Base-by-base conservation (phyloP, 2,888 invertebrate genomes). In the Nemoura dubitans region DNA sequence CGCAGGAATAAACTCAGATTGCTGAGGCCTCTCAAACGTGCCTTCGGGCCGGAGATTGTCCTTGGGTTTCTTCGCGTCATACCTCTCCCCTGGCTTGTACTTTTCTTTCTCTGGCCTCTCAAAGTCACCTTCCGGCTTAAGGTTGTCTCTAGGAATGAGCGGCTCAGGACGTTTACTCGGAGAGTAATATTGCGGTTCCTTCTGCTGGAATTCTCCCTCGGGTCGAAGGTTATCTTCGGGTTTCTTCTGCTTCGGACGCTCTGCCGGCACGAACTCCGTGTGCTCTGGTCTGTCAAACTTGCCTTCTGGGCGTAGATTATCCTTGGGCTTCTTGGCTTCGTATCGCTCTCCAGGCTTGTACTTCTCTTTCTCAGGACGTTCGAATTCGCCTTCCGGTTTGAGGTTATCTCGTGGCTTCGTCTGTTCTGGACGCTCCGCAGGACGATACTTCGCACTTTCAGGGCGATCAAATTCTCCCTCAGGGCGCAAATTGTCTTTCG, bases 391-490 rank as follows among this genome's bases (percentile, higher is more conserved):
- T 90, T 95, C 95, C 0, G 94, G 93, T 84, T 91, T 92, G 0
- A 95, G 91, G 90, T 95, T 95, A 89, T 95, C 95, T 89, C 93
- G 91, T 0, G 94, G 95, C 89, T 93, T 95, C 88, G 91, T 93
- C 5, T 91, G 91, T 29, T 91, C 26, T 16, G 88, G 85, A 84
- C 89, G 78, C 76, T 89, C 89, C 2, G 36, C 36, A 25, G 87
- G 87, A 0, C 91, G 90, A 81, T 90, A 88, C 88, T 90, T 36
- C 30, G 83, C 30, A 16, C n/a, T 16, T 2, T 91, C 89, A 28
- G 92, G 91, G 77, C 91, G 91, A 87, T 94, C 94, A 90, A 95
- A 95, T 27, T 95, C 93, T 10, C 92, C 92, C 88, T 94, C 93
- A 86, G 93, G 92, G 90, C 91, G 93, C 0, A 90, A 86, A 83